A percentile compares a stretch with the other conserved stretches of the same genome.
Evolutionary conservation across 2,888 invertebrate species (phyloP).

Genomic region (Drosophila prostipennis): DNA sequence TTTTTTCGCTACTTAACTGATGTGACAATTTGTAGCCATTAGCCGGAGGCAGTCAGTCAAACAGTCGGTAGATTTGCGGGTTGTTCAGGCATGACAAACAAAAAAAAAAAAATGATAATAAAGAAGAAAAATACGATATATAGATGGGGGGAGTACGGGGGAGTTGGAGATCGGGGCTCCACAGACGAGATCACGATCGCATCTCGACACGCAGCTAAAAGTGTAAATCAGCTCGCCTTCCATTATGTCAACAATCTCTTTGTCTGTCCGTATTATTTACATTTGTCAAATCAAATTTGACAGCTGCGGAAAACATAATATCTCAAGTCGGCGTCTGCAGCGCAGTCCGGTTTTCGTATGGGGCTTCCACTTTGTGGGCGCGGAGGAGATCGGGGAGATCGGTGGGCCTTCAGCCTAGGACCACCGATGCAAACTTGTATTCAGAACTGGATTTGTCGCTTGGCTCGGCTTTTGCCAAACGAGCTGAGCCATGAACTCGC

Average conservation of each 20-base stretch:
- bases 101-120: not conserved
- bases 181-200: slow-evolving; percentile 14
- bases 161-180: not conserved
- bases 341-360: slow-evolving; percentile 25
- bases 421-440: slow-evolving; percentile 15
- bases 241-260: slow-evolving; percentile 56
- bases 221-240: slow-evolving; percentile 42
- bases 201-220: slow-evolving; percentile 37
- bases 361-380: not conserved
- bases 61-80: slow-evolving; percentile 25
- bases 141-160: not conserved
- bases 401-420: slow-evolving; percentile 1
- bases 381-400: not conserved
- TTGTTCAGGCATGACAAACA: slow-evolving; percentile 26
- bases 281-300: slow-evolving; percentile 78
- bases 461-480: not conserved
- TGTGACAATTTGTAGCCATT: slow-evolving; percentile 49
- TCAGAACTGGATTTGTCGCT: slow-evolving; percentile 35
- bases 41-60: slow-evolving; percentile 34
- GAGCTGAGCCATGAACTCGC: not conserved
- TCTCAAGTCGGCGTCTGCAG: slow-evolving; percentile 18
- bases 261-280: slow-evolving; percentile 65
- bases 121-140: not conserved
- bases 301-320: slow-evolving; percentile 77
- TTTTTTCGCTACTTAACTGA: slow-evolving; percentile 23